phyloP scores from a whole-genome alignment of 2,888 invertebrate genomes.

The Cantharis flavilabris region DNA sequence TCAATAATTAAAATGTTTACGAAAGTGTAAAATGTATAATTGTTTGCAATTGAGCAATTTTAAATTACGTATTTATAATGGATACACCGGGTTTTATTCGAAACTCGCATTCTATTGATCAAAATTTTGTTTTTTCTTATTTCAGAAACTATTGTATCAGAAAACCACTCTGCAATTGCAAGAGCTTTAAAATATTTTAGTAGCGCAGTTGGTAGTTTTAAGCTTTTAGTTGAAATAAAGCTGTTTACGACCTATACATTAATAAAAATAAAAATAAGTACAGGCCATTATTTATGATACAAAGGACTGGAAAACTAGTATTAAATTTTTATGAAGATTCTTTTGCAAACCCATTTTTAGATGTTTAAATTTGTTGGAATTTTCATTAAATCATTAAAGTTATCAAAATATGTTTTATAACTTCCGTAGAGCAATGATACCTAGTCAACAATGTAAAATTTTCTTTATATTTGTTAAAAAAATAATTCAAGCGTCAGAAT shows the following conservation, averaged over 20 bases:
- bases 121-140: not conserved
- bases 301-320: not conserved
- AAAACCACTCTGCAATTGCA: slow-evolving; percentile 1
- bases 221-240: slow-evolving; percentile 1
- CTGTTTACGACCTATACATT: not conserved
- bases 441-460: not conserved
- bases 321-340: not conserved
- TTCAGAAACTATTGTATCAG: not conserved
- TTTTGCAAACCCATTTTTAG: not conserved
- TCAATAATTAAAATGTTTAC: not conserved
- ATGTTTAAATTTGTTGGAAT: not conserved
- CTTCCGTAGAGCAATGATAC: not conserved
- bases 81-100: not conserved
- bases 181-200: slow-evolving; percentile 3
- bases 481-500: no score
- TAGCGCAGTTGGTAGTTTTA: not conserved
- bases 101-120: not conserved
- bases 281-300: not conserved
- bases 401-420: not conserved
- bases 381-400: not conserved
- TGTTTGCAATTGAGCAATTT: not conserved
- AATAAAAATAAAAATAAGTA: not conserved
- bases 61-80: not conserved
- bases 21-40: not conserved
- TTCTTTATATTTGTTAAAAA: not conserved